These are phyloP conservation scores for Phorcus lineatus DNA, from an alignment of 2,888 invertebrate genomes.

Conservation along the genomic window DNA sequence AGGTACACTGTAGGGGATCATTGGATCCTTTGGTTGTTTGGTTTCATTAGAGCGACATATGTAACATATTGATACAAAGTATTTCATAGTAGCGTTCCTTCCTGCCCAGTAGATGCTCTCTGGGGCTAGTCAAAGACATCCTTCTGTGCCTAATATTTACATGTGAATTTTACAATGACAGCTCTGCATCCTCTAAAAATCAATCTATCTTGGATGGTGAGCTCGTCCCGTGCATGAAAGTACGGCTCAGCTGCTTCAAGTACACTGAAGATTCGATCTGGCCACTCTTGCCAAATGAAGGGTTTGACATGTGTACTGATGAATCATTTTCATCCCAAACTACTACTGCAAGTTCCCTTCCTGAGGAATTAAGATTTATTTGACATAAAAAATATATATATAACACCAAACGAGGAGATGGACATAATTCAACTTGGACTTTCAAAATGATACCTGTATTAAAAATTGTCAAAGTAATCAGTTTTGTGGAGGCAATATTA, in stretches of 20 bases:
- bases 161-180: neutral
- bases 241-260: neutral
- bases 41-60: constrained; percentile 19
- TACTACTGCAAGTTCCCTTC: too few relatives aligned
- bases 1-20: constrained; percentile 33
- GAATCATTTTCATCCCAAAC: too few relatives aligned
- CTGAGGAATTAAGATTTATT: too few relatives aligned
- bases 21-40: constrained; percentile 33
- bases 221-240: constrained; percentile 13
- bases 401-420: too few relatives aligned
- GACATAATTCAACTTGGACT: too few relatives aligned
- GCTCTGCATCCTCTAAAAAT: neutral
- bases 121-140: constrained; percentile 26
- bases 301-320: too few relatives aligned
- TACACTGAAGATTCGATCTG: neutral
- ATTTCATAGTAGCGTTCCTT: constrained; percentile 31
- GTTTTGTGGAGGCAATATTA: too few relatives aligned
- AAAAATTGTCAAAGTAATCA: too few relatives aligned
- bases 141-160: constrained; percentile 26
- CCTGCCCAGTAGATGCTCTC: constrained; percentile 38
- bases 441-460: too few relatives aligned
- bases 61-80: constrained; percentile 33
- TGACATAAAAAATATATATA: too few relatives aligned
- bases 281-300: constrained; percentile 36
- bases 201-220: neutral